These are phyloP conservation scores for Cephalotes varians DNA, from an alignment of 2,888 invertebrate species.

Conservation along the genomic window DNA sequence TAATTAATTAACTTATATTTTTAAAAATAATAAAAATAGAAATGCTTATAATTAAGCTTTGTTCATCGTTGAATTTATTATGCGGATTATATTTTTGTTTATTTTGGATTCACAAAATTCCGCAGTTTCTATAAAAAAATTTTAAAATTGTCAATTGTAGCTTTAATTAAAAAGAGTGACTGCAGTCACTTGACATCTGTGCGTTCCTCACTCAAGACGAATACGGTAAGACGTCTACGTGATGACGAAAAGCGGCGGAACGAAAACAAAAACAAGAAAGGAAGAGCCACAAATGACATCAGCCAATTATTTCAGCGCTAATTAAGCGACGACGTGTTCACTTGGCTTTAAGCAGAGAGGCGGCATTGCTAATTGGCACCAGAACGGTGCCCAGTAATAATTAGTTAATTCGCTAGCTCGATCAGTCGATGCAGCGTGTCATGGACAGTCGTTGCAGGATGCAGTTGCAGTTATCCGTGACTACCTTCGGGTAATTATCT, in stretches of 20 bases:
- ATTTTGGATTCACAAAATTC: neutral
- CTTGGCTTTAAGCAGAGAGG: constrained; percentile 31
- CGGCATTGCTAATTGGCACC: constrained; percentile 74
- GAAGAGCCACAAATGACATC: neutral
- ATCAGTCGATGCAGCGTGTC: constrained; percentile 22
- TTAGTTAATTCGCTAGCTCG: constrained; percentile 72
- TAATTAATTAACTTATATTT: neutral
- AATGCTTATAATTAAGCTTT: neutral
- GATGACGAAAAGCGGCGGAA: neutral
- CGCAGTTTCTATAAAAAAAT: neutral
- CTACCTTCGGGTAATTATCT: constrained; percentile 59
- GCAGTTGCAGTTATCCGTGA: constrained; percentile 58
- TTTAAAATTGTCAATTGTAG: neutral
- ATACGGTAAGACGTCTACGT: neutral
- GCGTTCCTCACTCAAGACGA: neutral
- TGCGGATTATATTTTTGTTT: neutral
- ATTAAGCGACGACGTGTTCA: constrained; percentile 74
- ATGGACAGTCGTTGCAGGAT: constrained; percentile 56
- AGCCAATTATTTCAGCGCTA: constrained; percentile 78
- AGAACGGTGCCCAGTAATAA: constrained; percentile 66
- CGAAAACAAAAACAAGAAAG: neutral
- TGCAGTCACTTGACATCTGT: neutral
- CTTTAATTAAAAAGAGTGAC: constrained; percentile 25
- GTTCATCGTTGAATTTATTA: neutral
- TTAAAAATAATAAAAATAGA: neutral